Percentiles rank a stretch among this genome's conserved stretches.
phyloP scores from a whole-genome alignment of 2,888 invertebrate species.

The Anarsia innoxiella region DNA sequence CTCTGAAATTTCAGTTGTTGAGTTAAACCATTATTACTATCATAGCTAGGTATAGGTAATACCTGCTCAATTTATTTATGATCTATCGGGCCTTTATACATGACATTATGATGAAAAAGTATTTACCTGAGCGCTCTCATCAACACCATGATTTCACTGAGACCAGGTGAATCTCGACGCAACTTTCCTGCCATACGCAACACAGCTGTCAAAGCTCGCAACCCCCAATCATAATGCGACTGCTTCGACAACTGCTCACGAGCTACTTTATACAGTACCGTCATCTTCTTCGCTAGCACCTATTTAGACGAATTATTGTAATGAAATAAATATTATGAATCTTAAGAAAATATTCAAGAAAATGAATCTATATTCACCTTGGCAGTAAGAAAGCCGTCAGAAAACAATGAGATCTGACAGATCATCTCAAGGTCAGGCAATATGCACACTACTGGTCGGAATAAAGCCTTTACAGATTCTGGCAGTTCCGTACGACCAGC shows the following conservation, averaged over 20 bases:
- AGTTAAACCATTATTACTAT: too few species aligned
- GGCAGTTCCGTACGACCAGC: constrained; percentile 94
- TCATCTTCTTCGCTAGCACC: constrained; percentile 94
- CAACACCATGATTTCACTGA: constrained; percentile 89
- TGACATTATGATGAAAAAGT: not conserved
- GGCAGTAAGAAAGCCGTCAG: constrained; percentile 92
- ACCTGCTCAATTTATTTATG: too few species aligned
- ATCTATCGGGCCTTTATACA: too few species aligned
- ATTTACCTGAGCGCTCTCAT: constrained; percentile 87
- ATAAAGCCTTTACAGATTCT: constrained; percentile 93
- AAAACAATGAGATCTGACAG: constrained; percentile 92
- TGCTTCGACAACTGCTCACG: constrained; percentile 93
- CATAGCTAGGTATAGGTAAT: too few species aligned
- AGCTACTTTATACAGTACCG: constrained; percentile 90
- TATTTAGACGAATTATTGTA: constrained; percentile 18
- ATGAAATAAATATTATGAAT: not conserved
- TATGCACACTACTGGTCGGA: constrained; percentile 94
- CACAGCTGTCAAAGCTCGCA: constrained; percentile 93
- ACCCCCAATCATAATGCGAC: constrained; percentile 95
- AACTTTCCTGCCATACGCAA: constrained; percentile 93
- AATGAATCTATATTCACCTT: constrained; percentile 73
- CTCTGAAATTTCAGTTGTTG: too few species aligned
- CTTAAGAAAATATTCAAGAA: not conserved
- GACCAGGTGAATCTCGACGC: constrained; percentile 83
- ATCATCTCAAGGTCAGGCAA: constrained; percentile 94